Base-by-base conservation (phyloP, 2,888 invertebrate genomes). In the Odontothrips loti region DNA sequence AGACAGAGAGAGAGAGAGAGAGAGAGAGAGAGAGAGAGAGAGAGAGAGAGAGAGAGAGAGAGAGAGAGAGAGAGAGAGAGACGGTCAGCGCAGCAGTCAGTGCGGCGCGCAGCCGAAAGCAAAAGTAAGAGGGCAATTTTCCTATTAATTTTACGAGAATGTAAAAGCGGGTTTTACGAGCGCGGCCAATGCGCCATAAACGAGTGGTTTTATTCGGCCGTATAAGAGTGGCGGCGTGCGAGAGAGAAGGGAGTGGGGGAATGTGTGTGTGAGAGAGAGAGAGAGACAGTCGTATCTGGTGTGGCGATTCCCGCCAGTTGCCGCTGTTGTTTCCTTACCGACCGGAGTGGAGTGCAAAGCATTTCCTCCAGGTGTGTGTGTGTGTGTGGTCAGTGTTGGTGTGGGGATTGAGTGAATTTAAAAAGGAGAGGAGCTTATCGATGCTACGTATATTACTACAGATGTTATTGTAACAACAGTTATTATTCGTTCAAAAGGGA, bases 61-160 rank as follows among this genome's bases (percentile, higher is more conserved):
- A 43, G 34, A 43, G 34, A 43, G 34, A n/a, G n/a, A n/a, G 34
- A 4, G 3, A 43, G 34, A 2, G 34, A 2, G 34, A 2, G 34
- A 6, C 34, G 34, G 34, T 43, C n/a, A n/a, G n/a, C n/a, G n/a
- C n/a, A 6, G 34, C 34, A 43, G 34, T 43, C 34, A 6, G 34
- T 6, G 34, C 34, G 34, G 34, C 34, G 34, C 34, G 34, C 34
- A 43, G 34, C 34, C 34, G 34, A 43, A 43, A 58, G 58, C 58
- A 23, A 81, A 81, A 81, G 80, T 63, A 81, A 79, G 79, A 82
- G 83, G 83, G 84, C 84, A 84, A 83, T 83, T 83, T 83, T 83
- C 84, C 84, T 84, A 84, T 84, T 84, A 84, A 84, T 83, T 84
- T 84, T 84, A 84, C 82, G 84, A 83, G 84, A 84, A 83, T 83